Evolutionary conservation across 2,113 vertebrate species (phyloP).

Genomic region (Mesoclemmys tuberculata): DNA sequence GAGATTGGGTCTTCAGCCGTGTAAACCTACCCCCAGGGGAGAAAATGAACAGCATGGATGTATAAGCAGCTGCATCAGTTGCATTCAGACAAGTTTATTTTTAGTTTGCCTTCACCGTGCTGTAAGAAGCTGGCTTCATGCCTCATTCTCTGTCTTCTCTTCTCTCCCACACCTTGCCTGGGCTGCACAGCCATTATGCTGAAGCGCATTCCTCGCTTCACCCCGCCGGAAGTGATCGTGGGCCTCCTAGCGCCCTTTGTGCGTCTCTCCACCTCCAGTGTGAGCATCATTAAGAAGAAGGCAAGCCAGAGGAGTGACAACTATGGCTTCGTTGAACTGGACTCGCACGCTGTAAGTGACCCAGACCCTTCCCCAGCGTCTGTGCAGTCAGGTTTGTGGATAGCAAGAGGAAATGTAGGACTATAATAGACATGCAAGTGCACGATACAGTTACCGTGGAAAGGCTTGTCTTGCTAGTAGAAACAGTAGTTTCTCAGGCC

Average conservation of each 20-base stretch:
- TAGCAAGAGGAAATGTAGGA: not conserved
- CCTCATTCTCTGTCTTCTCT: not conserved
- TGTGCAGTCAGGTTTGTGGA: not conserved
- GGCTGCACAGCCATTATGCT: conserved; percentile 90
- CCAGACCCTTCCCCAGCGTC: not conserved
- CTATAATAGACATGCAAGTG: not conserved
- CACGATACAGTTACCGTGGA: not conserved
- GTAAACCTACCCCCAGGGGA: not conserved
- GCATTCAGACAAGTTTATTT: not conserved
- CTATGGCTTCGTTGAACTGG: conserved; percentile 96
- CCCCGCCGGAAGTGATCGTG: conserved; percentile 91
- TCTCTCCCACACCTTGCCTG: not conserved
- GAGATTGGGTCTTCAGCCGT: not conserved
- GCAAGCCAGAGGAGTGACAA: conserved; percentile 85
- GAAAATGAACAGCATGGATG: not conserved
- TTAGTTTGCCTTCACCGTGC: not conserved
- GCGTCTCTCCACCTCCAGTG: conserved; percentile 90
- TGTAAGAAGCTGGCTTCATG: not conserved
- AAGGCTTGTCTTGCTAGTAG: not conserved
- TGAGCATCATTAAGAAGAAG: conserved; percentile 94
- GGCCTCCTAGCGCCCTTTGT: conserved; percentile 92
- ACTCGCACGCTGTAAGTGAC: conserved; percentile 90
- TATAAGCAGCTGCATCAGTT: not conserved
- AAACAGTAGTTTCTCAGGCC: too few species aligned
- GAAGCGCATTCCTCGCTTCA: conserved; percentile 92